phyloP scores from a whole-genome alignment of 2,113 vertebrate genomes.

The Xiphias gladius region DNA sequence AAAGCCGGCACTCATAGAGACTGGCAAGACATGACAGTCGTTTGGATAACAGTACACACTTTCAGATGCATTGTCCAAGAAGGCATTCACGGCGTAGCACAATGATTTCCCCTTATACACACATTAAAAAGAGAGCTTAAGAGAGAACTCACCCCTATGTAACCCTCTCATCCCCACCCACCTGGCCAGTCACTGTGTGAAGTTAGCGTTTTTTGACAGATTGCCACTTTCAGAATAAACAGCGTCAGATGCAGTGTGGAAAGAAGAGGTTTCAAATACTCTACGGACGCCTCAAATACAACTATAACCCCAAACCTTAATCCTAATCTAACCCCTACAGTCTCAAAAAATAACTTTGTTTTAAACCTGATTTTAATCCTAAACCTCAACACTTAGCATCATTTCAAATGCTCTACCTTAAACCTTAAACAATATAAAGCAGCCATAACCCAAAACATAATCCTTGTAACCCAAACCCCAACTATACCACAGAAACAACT shows the following conservation, averaged over 20 bases:
- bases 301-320: neutral
- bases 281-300: neutral
- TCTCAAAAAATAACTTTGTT: neutral
- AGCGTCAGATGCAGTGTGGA: neutral
- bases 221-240: neutral
- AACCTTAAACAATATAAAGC: no score
- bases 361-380: neutral
- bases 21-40: neutral
- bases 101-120: no score
- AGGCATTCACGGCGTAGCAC: neutral
- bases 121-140: neutral
- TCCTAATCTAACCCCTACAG: neutral
- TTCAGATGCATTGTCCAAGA: neutral
- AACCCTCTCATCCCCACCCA: neutral
- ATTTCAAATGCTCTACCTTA: no score
- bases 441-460: neutral
- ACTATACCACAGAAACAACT: neutral
- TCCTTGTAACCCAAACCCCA: no score
- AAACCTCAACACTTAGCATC: no score
- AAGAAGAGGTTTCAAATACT: neutral
- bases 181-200: neutral
- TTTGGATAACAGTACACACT: neutral
- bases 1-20: neutral
- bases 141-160: neutral
- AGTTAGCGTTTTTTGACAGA: neutral